Conservation (phyloP, 2,888 invertebrate species). For the Eilema caniola region DNA sequence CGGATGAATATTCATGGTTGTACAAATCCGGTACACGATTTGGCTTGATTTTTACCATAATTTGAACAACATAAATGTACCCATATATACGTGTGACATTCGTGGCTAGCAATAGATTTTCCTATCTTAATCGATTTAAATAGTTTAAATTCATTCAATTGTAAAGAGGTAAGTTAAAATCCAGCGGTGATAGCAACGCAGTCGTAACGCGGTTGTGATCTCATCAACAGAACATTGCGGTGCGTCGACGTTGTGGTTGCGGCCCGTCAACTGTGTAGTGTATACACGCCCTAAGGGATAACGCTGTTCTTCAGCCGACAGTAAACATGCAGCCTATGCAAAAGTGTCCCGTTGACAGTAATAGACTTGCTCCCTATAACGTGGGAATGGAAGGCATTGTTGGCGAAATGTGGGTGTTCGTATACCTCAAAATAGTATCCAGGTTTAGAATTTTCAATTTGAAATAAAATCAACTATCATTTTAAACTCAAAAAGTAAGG, state of each 20-base stretch:
- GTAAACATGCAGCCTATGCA: not conserved
- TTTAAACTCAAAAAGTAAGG: no score
- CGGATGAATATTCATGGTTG: no score
- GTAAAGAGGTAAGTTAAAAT: no score
- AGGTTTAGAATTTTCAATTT: not conserved
- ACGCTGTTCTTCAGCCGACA: not conserved
- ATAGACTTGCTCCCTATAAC: slow-evolving; percentile 4
- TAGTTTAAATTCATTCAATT: no score
- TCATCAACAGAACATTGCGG: not conserved
- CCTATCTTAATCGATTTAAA: no score
- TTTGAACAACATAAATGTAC: no score
- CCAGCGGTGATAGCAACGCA: no score
- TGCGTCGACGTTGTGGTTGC: not conserved
- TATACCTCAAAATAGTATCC: not conserved
- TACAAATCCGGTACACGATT: no score
- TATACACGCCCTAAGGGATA: not conserved
- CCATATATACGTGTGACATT: no score
- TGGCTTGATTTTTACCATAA: no score
- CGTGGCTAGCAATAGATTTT: no score
- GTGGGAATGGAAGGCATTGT: not conserved
- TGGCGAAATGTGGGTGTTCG: slow-evolving; percentile 1
- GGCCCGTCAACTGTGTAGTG: not conserved
- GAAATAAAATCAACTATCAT: not conserved
- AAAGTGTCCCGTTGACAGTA: not conserved
- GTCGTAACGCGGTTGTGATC: no score